These are phyloP conservation scores for Lobophora halterata DNA, from an alignment of 2,888 invertebrate genomes.

Conservation along the genomic window DNA sequence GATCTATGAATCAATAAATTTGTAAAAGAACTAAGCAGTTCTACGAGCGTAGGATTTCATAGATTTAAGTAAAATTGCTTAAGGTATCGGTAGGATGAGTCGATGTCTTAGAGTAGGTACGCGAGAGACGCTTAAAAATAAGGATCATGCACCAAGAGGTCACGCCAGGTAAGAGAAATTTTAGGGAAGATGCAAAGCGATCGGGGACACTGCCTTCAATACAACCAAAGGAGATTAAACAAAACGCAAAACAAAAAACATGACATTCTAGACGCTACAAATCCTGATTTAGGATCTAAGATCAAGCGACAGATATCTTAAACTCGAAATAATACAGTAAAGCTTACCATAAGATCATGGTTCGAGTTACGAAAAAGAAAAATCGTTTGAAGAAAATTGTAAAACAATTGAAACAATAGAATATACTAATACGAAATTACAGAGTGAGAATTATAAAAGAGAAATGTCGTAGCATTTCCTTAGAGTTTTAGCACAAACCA, in stretches of 20 bases:
- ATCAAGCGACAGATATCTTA: constrained; percentile 54
- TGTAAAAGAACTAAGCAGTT: constrained; percentile 65
- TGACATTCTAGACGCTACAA: constrained; percentile 56
- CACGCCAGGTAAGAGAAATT: constrained; percentile 74
- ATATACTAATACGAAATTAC: constrained; percentile 54
- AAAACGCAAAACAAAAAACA: constrained; percentile 62
- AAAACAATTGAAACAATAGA: constrained; percentile 47
- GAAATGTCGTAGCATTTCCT: constrained; percentile 63
- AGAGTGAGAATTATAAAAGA: constrained; percentile 42
- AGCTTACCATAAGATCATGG: constrained; percentile 63
- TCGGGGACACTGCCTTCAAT: constrained; percentile 81
- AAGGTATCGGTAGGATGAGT: constrained; percentile 42
- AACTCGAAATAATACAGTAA: constrained; percentile 51
- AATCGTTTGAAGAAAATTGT: constrained; percentile 44
- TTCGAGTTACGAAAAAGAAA: constrained; percentile 55
- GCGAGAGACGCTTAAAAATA: constrained; percentile 59
- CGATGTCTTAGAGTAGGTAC: constrained; percentile 43
- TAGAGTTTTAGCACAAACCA: constrained; percentile 45
- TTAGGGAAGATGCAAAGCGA: constrained; percentile 77
- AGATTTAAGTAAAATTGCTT: constrained; percentile 47
- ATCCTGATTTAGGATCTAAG: constrained; percentile 54
- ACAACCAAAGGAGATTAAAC: constrained; percentile 74
- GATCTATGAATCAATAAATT: constrained; percentile 45
- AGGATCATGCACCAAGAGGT: constrained; percentile 79
- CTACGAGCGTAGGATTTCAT: constrained; percentile 56